Base-by-base conservation (phyloP, 2,113 vertebrate species). In the Sakesphorus luctuosus region DNA sequence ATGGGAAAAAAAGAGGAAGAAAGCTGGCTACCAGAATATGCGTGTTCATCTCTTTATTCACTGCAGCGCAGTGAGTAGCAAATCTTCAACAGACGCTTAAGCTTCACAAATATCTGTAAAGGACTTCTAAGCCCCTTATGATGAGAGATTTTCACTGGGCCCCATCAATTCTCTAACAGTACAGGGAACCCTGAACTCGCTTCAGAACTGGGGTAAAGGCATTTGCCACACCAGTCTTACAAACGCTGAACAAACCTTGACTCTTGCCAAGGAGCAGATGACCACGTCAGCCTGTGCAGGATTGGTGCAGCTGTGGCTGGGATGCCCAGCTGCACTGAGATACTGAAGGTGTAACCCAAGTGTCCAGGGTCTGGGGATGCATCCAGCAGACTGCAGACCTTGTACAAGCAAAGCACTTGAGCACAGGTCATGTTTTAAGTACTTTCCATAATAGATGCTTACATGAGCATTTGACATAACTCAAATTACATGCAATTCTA, bases 321-420 rank as follows among this genome's bases (percentile, higher is more conserved):
- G 19, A 49, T 26, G 35, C 14, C 9, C 0, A 2, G 55, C 38
- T 47, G 43, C 20, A 10, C 20, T 8, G 26, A 1, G 1, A 33
- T 50, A 67, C 62, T 24, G n/a, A 24, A 5, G 21, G 35, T 11
- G 19, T 11, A 36, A 38, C 19, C 0, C 1, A 21, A 43, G 44
- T n/a, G 43, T 55, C 28, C 21, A 7, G 50, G 9, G 24, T 13
- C n/a, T 4, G 11, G 2, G n/a, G 21, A 12, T 14, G 17, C 10
- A 17, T 25, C n/a, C 49, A 49, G 14, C 1, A 18, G 49, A 28
- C 43, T 50, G 50, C 58, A 38, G n/a, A 44, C 66, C 29, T 58
- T 1, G 0, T 0, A 1, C 19, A 59, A 55, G 49, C 33, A 77
- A 46, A 81, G 40, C 21, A 10, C 38, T 31, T 24, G 6, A 50